Conservation (phyloP, 2,888 invertebrate species). For the Calameuta idolon region DNA sequence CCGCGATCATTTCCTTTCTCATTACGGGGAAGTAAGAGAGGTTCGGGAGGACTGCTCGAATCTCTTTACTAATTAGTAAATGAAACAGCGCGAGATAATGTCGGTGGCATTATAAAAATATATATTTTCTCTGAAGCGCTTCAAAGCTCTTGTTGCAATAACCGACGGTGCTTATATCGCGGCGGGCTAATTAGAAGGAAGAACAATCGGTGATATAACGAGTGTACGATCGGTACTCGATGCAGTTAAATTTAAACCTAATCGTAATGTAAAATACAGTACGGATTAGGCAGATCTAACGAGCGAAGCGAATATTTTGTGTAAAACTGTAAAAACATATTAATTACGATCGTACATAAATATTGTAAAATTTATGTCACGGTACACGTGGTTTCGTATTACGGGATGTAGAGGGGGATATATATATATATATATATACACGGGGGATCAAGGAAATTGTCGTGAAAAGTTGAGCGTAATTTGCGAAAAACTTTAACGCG, state of each 20-base stretch:
- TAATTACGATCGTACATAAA: neutral
- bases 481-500: neutral
- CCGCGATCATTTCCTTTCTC: conserved; percentile 56
- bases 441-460: neutral
- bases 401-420: neutral
- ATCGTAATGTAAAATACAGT: neutral
- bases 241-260: neutral
- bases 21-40: conserved; percentile 37
- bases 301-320: neutral
- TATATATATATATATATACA: too few relatives aligned
- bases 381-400: neutral
- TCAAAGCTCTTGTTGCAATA: neutral
- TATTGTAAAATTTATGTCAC: neutral
- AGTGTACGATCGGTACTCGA: neutral
- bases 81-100: conserved; percentile 50
- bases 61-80: conserved; percentile 63
- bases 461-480: neutral
- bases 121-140: neutral
- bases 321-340: neutral
- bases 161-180: neutral
- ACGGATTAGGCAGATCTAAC: neutral
- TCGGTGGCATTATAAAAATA: conserved; percentile 29
- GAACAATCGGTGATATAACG: neutral
- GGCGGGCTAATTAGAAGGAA: neutral
- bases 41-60: conserved; percentile 44